A percentile compares a stretch with the other conserved stretches of the same genome.
Conservation (phyloP, 2,113 vertebrate species). For the Anhinga rufa region DNA sequence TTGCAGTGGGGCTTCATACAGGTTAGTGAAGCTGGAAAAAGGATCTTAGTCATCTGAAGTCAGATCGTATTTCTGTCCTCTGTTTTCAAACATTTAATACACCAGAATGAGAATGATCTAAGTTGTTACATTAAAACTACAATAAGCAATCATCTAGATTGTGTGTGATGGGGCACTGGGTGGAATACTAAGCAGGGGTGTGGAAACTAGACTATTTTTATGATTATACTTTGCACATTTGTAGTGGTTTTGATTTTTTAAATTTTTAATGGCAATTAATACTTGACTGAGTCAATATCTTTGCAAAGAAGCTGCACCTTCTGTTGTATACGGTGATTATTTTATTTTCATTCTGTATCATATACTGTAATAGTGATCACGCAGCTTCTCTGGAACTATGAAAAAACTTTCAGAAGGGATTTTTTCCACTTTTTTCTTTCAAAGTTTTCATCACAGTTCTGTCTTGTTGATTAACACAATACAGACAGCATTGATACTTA, state of each 20-base stretch:
- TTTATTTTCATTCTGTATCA: neutral
- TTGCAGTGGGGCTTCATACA: neutral
- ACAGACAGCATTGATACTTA: neutral
- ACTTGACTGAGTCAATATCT: neutral
- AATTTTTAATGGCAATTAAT: neutral
- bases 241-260: neutral
- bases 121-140: rapidly evolving
- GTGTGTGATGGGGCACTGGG: neutral
- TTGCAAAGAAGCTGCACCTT: neutral
- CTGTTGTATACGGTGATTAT: neutral
- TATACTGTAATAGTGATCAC: neutral
- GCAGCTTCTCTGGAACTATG: neutral
- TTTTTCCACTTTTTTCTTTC: neutral
- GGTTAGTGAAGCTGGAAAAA: neutral
- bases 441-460: neutral
- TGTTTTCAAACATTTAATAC: neutral
- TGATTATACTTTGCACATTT: neutral
- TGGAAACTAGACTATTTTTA: neutral
- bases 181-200: neutral
- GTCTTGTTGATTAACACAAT: neutral
- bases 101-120: neutral
- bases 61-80: neutral
- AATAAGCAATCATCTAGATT: neutral
- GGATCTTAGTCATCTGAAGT: neutral
- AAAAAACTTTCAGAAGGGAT: neutral